phyloP scores from a whole-genome alignment of 2,888 invertebrate species.

The Scaptomyza tumidula region DNA sequence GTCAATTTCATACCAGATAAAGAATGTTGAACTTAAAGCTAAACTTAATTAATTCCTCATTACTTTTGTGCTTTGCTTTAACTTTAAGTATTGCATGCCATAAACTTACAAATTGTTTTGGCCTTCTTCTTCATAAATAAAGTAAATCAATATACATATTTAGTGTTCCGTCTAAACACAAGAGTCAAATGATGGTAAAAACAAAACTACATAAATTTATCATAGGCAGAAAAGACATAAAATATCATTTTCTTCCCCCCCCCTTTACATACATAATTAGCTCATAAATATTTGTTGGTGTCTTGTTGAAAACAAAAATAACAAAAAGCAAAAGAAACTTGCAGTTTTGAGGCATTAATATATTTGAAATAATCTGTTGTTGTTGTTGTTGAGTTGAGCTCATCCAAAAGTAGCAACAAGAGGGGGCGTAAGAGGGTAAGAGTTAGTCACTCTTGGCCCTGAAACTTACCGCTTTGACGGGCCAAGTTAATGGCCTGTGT shows the following conservation, averaged over 20 bases:
- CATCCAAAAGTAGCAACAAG: conserved; percentile 44
- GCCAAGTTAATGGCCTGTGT: conserved; percentile 43
- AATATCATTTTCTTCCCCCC: conserved; percentile 47
- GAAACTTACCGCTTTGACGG: conserved; percentile 49
- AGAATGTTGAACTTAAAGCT: not conserved
- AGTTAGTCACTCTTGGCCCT: conserved; percentile 45
- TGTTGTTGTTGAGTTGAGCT: conserved; percentile 38
- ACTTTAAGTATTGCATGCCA: not conserved
- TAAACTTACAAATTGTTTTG: not conserved
- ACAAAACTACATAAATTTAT: conserved; percentile 24
- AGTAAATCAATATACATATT: conserved; percentile 37
- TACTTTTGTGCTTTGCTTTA: not conserved
- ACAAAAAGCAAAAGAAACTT: conserved; percentile 44
- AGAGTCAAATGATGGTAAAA: conserved; percentile 22
- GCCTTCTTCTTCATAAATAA: not conserved
- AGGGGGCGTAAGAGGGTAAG: not conserved
- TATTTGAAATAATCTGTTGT: conserved; percentile 57
- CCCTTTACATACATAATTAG: conserved; percentile 62
- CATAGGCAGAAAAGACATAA: conserved; percentile 48
- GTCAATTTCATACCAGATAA: not conserved
- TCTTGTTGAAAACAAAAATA: conserved; percentile 18
- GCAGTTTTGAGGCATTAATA: conserved; percentile 31
- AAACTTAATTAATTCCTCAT: not conserved
- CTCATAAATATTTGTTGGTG: conserved; percentile 64
- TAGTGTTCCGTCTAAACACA: not conserved